These are phyloP conservation scores for Phymorhynchus buccinoides DNA, from an alignment of 1,140 invertebrate species.

Conservation along the genomic window DNA sequence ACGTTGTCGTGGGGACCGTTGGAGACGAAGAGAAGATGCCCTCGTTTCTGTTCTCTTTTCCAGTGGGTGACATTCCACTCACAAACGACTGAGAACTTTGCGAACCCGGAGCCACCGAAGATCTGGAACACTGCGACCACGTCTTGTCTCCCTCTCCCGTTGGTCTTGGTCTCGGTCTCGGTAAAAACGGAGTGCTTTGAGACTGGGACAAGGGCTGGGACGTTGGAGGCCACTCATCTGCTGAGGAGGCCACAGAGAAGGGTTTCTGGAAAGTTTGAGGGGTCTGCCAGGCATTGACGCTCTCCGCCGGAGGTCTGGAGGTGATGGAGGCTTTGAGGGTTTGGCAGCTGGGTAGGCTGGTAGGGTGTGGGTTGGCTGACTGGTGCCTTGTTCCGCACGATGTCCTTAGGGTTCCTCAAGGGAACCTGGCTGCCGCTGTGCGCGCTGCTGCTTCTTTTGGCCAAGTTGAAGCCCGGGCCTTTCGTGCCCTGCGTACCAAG, in stretches of 20 bases:
- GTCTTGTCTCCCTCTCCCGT: neutral
- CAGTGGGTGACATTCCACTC: neutral
- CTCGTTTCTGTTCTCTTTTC: neutral
- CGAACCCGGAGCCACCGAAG: neutral
- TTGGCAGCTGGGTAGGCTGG: neutral
- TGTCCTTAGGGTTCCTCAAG: neutral
- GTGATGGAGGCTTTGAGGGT: neutral
- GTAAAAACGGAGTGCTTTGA: neutral
- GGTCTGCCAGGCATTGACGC: neutral
- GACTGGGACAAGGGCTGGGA: slow-evolving; percentile 6
- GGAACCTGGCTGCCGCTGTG: neutral
- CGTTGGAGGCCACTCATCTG: neutral
- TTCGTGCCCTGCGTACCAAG: neutral
- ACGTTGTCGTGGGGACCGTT: neutral
- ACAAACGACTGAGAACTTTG: neutral
- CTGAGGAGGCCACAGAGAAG: neutral
- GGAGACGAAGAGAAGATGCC: neutral
- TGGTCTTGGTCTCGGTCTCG: too few species aligned
- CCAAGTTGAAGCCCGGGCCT: slow-evolving; percentile 24
- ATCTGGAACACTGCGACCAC: neutral
- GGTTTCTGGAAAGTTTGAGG: neutral
- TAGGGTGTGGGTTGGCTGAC: neutral
- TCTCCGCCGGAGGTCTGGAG: neutral
- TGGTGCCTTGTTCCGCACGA: neutral
- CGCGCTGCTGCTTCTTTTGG: slow-evolving; percentile 6